phyloP scores from a whole-genome alignment of 2,797 vertebrate genomes.

The Thamnophis elegans region DNA sequence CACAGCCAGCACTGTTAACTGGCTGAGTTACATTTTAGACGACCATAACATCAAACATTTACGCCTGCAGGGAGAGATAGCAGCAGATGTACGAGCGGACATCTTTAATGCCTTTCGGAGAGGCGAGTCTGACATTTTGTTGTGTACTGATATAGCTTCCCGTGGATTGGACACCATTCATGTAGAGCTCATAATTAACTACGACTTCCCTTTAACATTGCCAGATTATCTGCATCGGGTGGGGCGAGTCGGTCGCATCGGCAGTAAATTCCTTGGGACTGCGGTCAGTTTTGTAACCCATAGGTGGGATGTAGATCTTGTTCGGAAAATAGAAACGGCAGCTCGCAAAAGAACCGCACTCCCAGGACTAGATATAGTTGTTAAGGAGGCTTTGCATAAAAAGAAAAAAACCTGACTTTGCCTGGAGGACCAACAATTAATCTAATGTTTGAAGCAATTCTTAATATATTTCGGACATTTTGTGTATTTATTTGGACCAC shows the following conservation, averaged over 20 bases:
- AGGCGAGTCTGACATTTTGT: conserved; percentile 73
- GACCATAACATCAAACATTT: conserved; percentile 83
- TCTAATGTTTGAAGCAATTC: neutral
- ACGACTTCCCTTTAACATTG: conserved; percentile 87
- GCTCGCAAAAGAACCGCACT: conserved; percentile 82
- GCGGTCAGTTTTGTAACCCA: conserved; percentile 89
- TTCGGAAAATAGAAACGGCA: conserved; percentile 89
- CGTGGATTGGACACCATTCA: conserved; percentile 88
- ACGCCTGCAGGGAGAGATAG: conserved; percentile 91
- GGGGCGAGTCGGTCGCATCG: conserved; percentile 86
- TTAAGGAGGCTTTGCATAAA: conserved; percentile 64
- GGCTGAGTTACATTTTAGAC: conserved; percentile 89
- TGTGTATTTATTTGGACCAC: neutral
- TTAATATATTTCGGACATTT: neutral
- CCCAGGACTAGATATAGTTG: conserved; percentile 79
- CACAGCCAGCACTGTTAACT: conserved; percentile 87
- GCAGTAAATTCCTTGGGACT: conserved; percentile 74
- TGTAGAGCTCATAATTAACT: conserved; percentile 87
- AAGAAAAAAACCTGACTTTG: neutral
- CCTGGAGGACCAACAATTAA: neutral
- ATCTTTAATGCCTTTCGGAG: conserved; percentile 87
- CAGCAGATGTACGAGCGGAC: conserved; percentile 76
- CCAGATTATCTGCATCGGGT: conserved; percentile 91
- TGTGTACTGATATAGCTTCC: conserved; percentile 93
- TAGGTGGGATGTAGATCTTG: conserved; percentile 90